These are phyloP conservation scores for Drosophila kanekoi DNA, from an alignment of 2,888 invertebrate genomes.

Conservation along the genomic window DNA sequence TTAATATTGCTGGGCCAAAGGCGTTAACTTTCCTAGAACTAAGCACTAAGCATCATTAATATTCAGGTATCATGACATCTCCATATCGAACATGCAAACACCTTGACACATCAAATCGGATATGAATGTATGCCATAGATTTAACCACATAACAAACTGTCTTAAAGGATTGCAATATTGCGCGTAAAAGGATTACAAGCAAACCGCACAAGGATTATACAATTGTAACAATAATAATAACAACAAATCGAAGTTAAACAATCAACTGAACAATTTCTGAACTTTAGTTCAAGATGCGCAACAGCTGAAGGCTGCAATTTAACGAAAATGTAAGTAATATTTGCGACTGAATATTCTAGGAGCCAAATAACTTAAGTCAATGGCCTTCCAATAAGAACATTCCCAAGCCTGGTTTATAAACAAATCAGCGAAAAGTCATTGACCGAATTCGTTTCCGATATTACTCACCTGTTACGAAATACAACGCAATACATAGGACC, in stretches of 20 bases:
- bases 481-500: slow-evolving; percentile 44
- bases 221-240: slow-evolving; percentile 5
- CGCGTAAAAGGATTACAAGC: slow-evolving; percentile 40
- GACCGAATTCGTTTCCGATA: slow-evolving; percentile 79
- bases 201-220: slow-evolving; percentile 50
- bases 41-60: neutral
- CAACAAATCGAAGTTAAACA: slow-evolving; percentile 7
- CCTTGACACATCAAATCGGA: slow-evolving; percentile 13
- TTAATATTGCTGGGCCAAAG: slow-evolving; percentile 3
- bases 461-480: slow-evolving; percentile 79
- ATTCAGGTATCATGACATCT: slow-evolving; percentile 3
- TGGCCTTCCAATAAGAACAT: slow-evolving; percentile 69
- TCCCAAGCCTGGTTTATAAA: slow-evolving; percentile 75
- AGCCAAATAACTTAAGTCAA: slow-evolving; percentile 59
- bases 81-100: too few species aligned
- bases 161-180: slow-evolving; percentile 53
- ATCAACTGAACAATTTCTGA: slow-evolving; percentile 27
- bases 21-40: neutral
- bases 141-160: slow-evolving; percentile 49
- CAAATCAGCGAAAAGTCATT: slow-evolving; percentile 77
- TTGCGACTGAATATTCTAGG: slow-evolving; percentile 49
- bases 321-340: slow-evolving; percentile 69
- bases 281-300: slow-evolving; percentile 47
- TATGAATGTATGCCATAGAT: slow-evolving; percentile 23
- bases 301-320: slow-evolving; percentile 62